These are phyloP conservation scores for Danio choprae DNA, from an alignment of 2,797 vertebrate species.

Conservation along the genomic window DNA sequence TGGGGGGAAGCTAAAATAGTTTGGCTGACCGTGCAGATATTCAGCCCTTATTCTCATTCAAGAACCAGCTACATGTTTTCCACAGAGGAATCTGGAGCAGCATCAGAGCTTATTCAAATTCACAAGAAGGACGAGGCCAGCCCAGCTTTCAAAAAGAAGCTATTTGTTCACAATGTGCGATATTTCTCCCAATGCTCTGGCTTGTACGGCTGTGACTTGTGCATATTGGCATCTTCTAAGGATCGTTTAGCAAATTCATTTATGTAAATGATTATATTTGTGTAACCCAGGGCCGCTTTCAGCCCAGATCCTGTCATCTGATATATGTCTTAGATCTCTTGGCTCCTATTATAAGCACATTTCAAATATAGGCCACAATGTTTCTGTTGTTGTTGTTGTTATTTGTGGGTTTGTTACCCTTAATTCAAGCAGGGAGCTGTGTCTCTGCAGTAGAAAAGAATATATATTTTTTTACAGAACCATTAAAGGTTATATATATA, in stretches of 20 bases:
- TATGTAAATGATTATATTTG: not conserved
- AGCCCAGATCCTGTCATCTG: not conserved
- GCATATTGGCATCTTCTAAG: not conserved
- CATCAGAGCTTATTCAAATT: conserved; percentile 20
- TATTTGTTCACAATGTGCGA: conserved; percentile 13
- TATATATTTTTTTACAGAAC: no score
- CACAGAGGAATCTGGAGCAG: conserved; percentile 14
- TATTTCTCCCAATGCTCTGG: not conserved
- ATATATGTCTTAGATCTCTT: not conserved
- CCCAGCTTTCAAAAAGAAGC: conserved; percentile 11
- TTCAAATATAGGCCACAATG: not conserved
- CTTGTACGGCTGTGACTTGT: not conserved
- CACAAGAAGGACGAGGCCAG: conserved; percentile 5
- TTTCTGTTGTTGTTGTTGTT: not conserved
- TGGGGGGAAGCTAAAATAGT: conserved; percentile 30
- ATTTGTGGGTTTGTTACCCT: not conserved
- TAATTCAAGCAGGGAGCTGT: not conserved
- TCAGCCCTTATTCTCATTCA: conserved; percentile 41
- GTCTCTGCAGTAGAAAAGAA: not conserved
- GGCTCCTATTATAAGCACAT: not conserved
- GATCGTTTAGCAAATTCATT: conserved; percentile 4
- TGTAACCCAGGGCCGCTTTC: not conserved
- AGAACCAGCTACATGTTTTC: conserved; percentile 4
- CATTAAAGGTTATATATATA: no score
- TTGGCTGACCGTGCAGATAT: conserved; percentile 45